These are phyloP conservation scores for Coracias cyanogaster DNA, from an alignment of 2,797 vertebrate genomes.

Conservation along the genomic window DNA sequence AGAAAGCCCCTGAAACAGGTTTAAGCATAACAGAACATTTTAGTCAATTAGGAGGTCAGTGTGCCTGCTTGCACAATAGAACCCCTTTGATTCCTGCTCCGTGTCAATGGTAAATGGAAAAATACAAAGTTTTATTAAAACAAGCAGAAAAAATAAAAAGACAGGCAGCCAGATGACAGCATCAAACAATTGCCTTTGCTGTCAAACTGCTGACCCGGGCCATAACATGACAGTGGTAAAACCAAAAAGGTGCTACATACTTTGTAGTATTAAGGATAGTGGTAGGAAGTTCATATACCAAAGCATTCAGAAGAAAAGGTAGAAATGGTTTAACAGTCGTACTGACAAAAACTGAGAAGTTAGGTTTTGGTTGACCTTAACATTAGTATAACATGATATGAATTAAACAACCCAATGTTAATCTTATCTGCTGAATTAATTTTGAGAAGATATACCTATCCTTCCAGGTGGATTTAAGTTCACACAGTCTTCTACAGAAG, in stretches of 20 bases:
- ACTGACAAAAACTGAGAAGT: not conserved
- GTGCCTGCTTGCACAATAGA: not conserved
- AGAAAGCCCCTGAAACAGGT: not conserved
- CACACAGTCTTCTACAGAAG: not conserved
- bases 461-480: not conserved
- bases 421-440: not conserved
- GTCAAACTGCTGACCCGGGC: not conserved
- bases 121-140: not conserved
- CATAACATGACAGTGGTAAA: not conserved
- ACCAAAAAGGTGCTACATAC: not conserved
- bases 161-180: not conserved
- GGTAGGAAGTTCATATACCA: not conserved
- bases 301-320: not conserved
- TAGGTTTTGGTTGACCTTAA: not conserved
- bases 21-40: not conserved
- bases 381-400: not conserved
- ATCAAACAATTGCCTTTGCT: not conserved
- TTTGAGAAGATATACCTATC: not conserved
- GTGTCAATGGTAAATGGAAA: not conserved
- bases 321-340: not conserved
- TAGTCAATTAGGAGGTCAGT: not conserved
- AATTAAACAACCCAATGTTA: not conserved
- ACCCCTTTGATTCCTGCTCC: not conserved
- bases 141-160: not conserved
- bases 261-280: not conserved